A percentile compares a stretch with the other conserved stretches of the same genome.
Evolutionary conservation across 2,888 invertebrate species (phyloP).

Genomic region (Xestoiulus laeticollis): DNA sequence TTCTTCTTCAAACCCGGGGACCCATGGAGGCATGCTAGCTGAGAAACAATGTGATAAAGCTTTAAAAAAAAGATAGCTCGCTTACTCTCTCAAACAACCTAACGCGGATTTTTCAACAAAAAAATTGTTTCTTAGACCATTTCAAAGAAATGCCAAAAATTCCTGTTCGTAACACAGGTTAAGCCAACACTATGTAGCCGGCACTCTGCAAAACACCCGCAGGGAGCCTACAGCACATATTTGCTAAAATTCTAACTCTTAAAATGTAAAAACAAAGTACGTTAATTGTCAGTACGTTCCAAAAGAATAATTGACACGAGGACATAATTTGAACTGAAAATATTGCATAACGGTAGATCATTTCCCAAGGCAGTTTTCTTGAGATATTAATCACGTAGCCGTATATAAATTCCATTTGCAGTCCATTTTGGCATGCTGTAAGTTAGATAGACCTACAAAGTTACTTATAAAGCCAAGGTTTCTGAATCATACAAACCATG

Average conservation of each 20-base stretch:
- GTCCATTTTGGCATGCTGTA: conserved; percentile 49
- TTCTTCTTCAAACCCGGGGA: no score
- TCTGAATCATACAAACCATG: background rate
- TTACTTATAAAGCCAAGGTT: background rate
- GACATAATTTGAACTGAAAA: background rate
- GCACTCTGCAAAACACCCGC: background rate
- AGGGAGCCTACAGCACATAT: background rate
- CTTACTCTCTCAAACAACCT: no score
- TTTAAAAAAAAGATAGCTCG: no score
- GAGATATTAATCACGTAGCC: background rate
- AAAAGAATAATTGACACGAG: background rate
- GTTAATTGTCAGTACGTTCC: no score
- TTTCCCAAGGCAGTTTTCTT: background rate
- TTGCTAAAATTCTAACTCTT: background rate
- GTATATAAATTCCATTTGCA: background rate
- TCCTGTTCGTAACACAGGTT: no score
- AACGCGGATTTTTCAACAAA: no score
- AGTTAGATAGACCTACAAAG: conserved; percentile 34
- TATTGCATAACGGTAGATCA: background rate
- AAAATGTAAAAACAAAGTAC: background rate
- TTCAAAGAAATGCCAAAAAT: no score
- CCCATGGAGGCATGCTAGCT: no score
- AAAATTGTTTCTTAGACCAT: no score
- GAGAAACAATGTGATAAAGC: no score
- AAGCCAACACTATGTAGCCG: background rate